Conservation (phyloP, 2,113 vertebrate genomes). For the Passer montanus region DNA sequence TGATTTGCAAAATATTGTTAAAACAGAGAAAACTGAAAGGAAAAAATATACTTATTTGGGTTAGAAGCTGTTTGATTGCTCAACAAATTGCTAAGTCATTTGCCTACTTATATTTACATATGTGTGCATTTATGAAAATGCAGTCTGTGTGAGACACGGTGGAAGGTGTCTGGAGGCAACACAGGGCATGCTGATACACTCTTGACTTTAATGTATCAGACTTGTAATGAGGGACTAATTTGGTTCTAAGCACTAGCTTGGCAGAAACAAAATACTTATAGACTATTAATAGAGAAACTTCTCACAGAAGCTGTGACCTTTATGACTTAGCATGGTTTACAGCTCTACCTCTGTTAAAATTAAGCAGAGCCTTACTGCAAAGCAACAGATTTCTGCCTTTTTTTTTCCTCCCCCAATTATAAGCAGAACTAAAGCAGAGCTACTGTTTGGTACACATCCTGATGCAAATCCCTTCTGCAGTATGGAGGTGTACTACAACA, state of each 20-base stretch:
- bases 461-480: background rate
- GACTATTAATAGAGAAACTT: constrained; percentile 64
- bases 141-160: background rate
- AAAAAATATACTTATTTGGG: background rate
- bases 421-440: background rate
- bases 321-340: constrained; percentile 25
- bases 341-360: constrained; percentile 22
- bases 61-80: background rate
- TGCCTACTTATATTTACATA: background rate
- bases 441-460: background rate
- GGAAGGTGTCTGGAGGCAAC: background rate
- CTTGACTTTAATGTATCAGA: background rate
- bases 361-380: constrained; percentile 36
- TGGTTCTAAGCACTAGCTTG: background rate
- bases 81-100: background rate
- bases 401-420: background rate
- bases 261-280: constrained; percentile 61
- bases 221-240: background rate
- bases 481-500: background rate
- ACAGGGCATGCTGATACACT: background rate
- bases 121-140: background rate
- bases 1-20: background rate
- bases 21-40: background rate
- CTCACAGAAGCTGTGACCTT: constrained; percentile 58
- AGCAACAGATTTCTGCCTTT: background rate